Base-by-base conservation (phyloP, 2,113 vertebrate species). In the Telmatochromis bifrenatus region DNA sequence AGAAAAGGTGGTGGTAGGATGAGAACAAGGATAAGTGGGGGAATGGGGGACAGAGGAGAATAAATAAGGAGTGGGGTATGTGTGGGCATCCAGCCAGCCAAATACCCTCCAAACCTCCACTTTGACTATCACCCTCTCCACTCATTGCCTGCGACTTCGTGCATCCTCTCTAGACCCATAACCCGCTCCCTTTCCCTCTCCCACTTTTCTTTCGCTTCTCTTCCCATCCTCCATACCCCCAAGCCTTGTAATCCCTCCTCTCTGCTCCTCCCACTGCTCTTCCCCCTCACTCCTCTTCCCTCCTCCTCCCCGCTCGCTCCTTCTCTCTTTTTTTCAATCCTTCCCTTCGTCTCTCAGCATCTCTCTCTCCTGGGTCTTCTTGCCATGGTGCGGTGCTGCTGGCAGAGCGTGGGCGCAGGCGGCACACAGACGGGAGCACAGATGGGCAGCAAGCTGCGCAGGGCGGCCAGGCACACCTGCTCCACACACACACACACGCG, bases 371-470 rank as follows among this genome's bases (percentile, higher is more conserved):
- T 94, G 94, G 95, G 95, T 93, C 94, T 95, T 94, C 92, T 94
- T 94, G 87, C 92, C 83, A 85, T 95, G 92, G 94, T 86, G 94
- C 83, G 88, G 94, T 91, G 93, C 91, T 95, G 92, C 95, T 96
- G 96, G 96, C 96, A 95, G 91, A 95, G 93, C 91, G 90, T 95
- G 93, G 95, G 95, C 95, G 94, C 95, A 96, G 95, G 95, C 94
- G 94, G 95, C 94, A 93, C 96, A 95, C 96, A 96, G 96, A 97
- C 95, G 96, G 96, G 94, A 94, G 95, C 96, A 95, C 96, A 97
- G 96, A 97, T 97, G 96, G 96, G 96, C 96, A 93, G 94, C 96
- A 97, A 96, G 95, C 96, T 96, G 96, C 91, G 96, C 93, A 89
- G 95, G 94, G 94, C 95, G 91, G 95, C 95, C 92, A 95, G 92